These are phyloP conservation scores for Xanthorhoe spadicearia DNA, from an alignment of 2,888 invertebrate species.

Conservation along the genomic window DNA sequence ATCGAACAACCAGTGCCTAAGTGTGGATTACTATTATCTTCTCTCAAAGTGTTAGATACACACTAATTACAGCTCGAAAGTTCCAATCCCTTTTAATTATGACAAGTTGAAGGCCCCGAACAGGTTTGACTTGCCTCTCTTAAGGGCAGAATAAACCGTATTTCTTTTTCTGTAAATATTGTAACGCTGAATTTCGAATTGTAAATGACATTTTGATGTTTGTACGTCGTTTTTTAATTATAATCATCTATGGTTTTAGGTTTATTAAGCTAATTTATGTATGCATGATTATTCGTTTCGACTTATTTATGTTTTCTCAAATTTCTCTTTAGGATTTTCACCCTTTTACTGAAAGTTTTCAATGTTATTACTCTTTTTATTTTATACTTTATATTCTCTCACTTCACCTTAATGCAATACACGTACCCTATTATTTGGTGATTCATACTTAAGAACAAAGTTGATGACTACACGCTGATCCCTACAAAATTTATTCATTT, in stretches of 20 bases:
- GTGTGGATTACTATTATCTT: slow-evolving; percentile 36
- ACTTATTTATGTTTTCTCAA: not conserved
- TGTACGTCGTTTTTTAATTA: no score
- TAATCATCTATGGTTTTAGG: no score
- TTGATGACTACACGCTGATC: slow-evolving; percentile 43
- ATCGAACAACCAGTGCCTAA: slow-evolving; percentile 14
- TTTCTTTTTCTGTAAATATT: no score
- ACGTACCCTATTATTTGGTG: slow-evolving; percentile 47
- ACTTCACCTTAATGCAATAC: slow-evolving; percentile 32
- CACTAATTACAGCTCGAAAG: slow-evolving; percentile 59
- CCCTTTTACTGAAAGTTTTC: no score
- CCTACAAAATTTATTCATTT: slow-evolving; percentile 38
- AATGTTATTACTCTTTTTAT: not conserved
- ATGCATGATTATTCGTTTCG: not conserved
- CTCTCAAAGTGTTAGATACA: slow-evolving; percentile 51
- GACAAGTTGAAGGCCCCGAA: slow-evolving; percentile 59
- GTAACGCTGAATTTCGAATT: no score
- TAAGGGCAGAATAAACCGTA: slow-evolving; percentile 17
- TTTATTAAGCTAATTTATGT: no score
- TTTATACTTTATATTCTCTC: not conserved
- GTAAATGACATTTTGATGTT: no score
- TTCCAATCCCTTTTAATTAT: slow-evolving; percentile 60
- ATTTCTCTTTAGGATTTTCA: not conserved
- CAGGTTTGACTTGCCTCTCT: slow-evolving; percentile 52
- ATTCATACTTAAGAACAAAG: slow-evolving; percentile 47